phyloP scores from a whole-genome alignment of 2,797 vertebrate genomes.

The Sebastes vulpes region DNA sequence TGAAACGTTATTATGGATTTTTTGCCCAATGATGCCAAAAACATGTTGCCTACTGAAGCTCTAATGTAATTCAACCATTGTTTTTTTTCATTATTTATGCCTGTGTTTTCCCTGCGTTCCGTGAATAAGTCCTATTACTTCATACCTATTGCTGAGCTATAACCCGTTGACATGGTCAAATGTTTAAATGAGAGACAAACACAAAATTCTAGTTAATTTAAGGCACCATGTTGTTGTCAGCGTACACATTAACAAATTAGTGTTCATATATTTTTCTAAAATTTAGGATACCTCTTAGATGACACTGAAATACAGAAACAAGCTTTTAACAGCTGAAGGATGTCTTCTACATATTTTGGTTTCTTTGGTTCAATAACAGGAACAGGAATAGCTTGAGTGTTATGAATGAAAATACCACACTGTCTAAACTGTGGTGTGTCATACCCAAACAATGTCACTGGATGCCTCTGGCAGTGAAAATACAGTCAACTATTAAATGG shows the following conservation, averaged over 20 bases:
- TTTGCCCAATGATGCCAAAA: too few species aligned
- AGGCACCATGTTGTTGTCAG: background rate
- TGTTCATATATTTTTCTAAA: background rate
- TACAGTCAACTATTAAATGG: constrained; percentile 52
- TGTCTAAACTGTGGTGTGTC: constrained; percentile 65
- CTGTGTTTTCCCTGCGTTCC: background rate
- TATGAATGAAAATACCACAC: constrained; percentile 75
- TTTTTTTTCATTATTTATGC: background rate
- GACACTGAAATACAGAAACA: background rate
- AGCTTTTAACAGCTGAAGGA: constrained; percentile 19
- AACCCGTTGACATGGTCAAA: background rate
- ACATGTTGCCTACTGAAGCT: too few species aligned
- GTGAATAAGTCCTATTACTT: background rate
- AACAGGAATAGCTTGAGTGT: constrained; percentile 62
- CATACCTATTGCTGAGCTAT: background rate
- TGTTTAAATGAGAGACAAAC: background rate
- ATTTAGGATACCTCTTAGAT: background rate
- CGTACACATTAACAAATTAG: background rate
- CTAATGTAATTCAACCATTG: background rate
- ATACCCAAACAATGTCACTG: constrained; percentile 70
- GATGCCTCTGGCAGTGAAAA: constrained; percentile 61
- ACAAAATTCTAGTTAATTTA: background rate
- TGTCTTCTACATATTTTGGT: constrained; percentile 27
- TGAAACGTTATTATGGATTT: too few species aligned
- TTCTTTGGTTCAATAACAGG: constrained; percentile 43